Evolutionary conservation across 2,888 invertebrate species (phyloP).

Genomic region (Syritta pipiens): DNA sequence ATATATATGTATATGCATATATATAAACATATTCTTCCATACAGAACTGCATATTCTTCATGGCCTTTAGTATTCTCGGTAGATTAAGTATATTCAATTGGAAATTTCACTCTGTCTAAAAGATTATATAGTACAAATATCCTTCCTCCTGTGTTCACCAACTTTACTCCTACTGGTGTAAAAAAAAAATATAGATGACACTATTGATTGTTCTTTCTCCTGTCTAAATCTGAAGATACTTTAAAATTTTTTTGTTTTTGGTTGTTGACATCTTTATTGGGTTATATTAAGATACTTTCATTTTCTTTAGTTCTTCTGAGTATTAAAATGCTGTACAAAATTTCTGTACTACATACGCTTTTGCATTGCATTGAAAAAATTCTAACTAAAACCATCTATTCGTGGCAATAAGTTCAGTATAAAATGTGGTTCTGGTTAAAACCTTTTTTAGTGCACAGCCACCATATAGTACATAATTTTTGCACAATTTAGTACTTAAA

Average conservation of each 20-base stretch:
- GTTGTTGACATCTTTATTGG: slow-evolving; percentile 64
- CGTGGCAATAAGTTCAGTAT: not conserved
- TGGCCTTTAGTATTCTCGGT: slow-evolving; percentile 51
- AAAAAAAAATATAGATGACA: slow-evolving; percentile 37
- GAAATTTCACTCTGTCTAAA: slow-evolving; percentile 37
- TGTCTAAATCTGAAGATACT: not conserved
- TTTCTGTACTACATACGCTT: slow-evolving; percentile 36
- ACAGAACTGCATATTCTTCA: slow-evolving; percentile 36
- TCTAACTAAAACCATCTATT: slow-evolving; percentile 29
- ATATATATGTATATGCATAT: not conserved
- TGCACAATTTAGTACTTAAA: slow-evolving; percentile 57
- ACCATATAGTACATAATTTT: too few relatives aligned
- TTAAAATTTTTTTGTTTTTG: slow-evolving; percentile 43
- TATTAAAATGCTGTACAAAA: slow-evolving; percentile 52
- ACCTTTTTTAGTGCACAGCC: slow-evolving; percentile 24
- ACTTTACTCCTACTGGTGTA: slow-evolving; percentile 59
- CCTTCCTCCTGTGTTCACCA: slow-evolving; percentile 53
- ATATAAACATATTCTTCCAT: slow-evolving; percentile 40
- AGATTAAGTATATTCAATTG: slow-evolving; percentile 20
- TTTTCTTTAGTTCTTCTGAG: slow-evolving; percentile 33
- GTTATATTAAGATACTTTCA: not conserved
- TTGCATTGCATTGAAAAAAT: slow-evolving; percentile 12
- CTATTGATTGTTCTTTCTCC: slow-evolving; percentile 46
- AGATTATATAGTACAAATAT: slow-evolving; percentile 4
- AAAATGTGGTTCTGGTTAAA: slow-evolving; percentile 14